Evolutionary conservation across 2,113 vertebrate species (phyloP).

Genomic region (Noturus placidus): DNA sequence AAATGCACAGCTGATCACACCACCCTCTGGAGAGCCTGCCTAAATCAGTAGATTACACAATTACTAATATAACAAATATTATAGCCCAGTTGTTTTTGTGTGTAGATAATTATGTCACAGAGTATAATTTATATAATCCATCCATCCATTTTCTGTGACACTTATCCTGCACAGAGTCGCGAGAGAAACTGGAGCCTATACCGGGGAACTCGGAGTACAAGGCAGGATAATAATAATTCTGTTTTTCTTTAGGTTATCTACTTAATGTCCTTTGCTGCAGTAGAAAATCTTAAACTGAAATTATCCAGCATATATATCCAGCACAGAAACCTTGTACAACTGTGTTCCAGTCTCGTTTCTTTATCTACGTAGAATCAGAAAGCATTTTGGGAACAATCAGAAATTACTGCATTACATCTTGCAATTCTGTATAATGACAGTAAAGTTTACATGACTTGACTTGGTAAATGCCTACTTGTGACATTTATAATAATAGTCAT

Average conservation of each 20-base stretch:
- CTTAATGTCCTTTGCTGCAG: not conserved
- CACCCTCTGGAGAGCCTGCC: too few species aligned
- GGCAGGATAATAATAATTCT: not conserved
- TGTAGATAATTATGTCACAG: not conserved
- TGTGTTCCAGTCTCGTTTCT: not conserved
- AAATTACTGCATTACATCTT: not conserved
- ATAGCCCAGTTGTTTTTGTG: not conserved
- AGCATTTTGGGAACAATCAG: not conserved
- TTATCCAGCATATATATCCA: not conserved
- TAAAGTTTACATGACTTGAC: slow-evolving; percentile 14
- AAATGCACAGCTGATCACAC: too few species aligned
- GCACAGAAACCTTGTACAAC: not conserved
- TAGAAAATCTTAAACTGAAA: not conserved
- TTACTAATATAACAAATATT: not conserved
- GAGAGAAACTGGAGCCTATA: too few species aligned
- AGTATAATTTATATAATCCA: not conserved
- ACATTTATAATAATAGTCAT: slow-evolving; percentile 94
- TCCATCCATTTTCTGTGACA: too few species aligned
- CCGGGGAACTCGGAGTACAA: too few species aligned
- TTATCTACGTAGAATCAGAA: not conserved
- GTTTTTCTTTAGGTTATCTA: not conserved
- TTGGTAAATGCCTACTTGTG: slow-evolving; percentile 95
- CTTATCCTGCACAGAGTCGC: too few species aligned
- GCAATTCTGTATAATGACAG: not conserved
- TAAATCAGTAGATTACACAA: not conserved